Conservation (phyloP, 2,797 vertebrate species). For the Sebastes baramenuke region DNA sequence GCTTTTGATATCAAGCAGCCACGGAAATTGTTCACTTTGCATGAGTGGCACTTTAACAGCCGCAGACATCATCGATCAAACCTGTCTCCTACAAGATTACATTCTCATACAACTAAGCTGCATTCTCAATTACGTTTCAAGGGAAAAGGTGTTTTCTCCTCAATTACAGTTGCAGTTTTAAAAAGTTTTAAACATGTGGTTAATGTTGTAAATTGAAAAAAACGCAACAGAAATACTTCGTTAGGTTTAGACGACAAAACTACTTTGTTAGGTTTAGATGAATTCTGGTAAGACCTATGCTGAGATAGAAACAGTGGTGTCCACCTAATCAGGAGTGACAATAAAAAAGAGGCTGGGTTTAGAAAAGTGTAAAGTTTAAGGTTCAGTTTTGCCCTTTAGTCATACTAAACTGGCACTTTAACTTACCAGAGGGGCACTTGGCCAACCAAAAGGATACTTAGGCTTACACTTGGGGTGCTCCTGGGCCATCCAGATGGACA, state of each 20-base stretch:
- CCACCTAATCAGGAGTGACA: background rate
- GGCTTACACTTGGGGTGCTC: background rate
- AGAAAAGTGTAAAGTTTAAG: background rate
- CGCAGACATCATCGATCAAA: background rate
- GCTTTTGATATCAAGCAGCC: too few relatives aligned
- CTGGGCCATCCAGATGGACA: background rate
- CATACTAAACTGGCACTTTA: background rate
- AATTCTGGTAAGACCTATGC: background rate
- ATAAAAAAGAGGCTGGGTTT: background rate
- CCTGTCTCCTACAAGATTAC: background rate
- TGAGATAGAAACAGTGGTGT: background rate
- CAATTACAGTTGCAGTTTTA: rapidly evolving
- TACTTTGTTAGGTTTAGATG: background rate
- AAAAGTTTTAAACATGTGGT: background rate
- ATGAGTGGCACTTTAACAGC: background rate
- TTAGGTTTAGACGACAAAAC: background rate
- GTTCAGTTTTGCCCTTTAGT: background rate
- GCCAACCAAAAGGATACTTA: background rate
- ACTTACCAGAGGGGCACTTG: background rate
- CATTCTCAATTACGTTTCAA: too few relatives aligned
- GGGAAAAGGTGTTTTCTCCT: too few relatives aligned
- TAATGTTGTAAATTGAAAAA: background rate
- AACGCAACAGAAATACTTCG: background rate
- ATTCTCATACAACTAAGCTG: too few relatives aligned
- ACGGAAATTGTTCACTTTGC: too few relatives aligned